phyloP scores from a whole-genome alignment of 2,888 invertebrate species.

The Aelia acuminata region DNA sequence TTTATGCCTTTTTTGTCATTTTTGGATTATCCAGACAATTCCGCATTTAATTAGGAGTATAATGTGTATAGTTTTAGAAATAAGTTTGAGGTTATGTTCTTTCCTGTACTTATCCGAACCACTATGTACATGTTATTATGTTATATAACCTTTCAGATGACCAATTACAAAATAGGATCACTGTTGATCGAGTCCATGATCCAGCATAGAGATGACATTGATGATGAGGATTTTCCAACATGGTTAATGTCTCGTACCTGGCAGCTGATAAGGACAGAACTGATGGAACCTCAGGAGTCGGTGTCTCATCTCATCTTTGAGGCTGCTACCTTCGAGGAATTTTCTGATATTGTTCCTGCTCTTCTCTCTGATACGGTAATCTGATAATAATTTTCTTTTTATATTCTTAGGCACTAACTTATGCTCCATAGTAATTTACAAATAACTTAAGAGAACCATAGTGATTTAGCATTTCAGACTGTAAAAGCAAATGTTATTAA shows the following conservation, averaged over 20 bases:
- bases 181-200: conserved; percentile 58
- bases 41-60: too few relatives aligned
- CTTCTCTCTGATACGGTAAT: conserved; percentile 56
- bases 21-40: too few relatives aligned
- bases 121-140: background rate
- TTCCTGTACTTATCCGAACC: too few relatives aligned
- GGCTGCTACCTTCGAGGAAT: conserved; percentile 59
- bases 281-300: conserved; percentile 45
- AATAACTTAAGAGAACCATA: too few relatives aligned
- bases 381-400: background rate
- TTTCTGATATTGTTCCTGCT: conserved; percentile 47
- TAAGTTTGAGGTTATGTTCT: too few relatives aligned
- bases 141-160: conserved; percentile 53
- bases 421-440: too few relatives aligned
- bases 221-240: conserved; percentile 43
- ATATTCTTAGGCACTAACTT: background rate
- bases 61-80: too few relatives aligned
- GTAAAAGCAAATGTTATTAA: too few relatives aligned
- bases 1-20: too few relatives aligned
- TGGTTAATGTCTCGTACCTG: conserved; percentile 30
- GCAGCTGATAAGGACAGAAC: background rate
- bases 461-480: too few relatives aligned
- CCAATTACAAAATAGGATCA: conserved; percentile 52
- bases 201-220: conserved; percentile 50
- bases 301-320: conserved; percentile 53